Base-by-base conservation (phyloP, 2,797 vertebrate genomes). In the Hippocampus kuda region DNA sequence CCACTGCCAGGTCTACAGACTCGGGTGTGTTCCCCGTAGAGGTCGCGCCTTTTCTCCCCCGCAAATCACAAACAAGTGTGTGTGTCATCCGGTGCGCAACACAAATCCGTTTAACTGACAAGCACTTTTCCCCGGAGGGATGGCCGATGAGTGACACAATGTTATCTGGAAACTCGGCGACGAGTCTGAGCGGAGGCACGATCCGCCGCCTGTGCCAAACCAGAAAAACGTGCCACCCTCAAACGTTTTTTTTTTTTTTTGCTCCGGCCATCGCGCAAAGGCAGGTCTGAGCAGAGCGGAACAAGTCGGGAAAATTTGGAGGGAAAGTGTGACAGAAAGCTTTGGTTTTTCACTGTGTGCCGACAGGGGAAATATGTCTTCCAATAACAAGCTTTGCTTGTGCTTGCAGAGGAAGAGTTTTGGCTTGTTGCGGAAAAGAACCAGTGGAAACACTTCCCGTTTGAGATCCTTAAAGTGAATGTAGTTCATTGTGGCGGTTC, bases 201-300 rank as follows among this genome's bases (percentile, higher is more conserved):
- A 11, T 79, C 41, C 70, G 67, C 34, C 70, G 66, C 70, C 69
- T 63, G 20, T 56, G 76, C 70, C 78, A 72, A 89, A 87, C 88
- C 73, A 85, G 87, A 89, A 89, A 87, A 88, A 84, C 86, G 67
- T 84, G 81, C 80, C 84, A 87, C 83, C 70, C 38, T 78, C 60
- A 66, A 72, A 34, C 54, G n/a, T 38, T n/a, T 38, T 20, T 15
- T 30, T 30, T 30, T 30, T 30, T 49, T 18, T 34, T 41, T 38
- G 4, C 2, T 12, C 20, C 20, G 20, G 9, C 49, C 49, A 15
- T 15, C 27, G 4, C 11, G 5, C 38, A 4, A 64, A 42, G 38
- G 34, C 49, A 70, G 44, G 46, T 72, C 18, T 73, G 51, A 70
- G 66, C 63, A 65, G 60, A 66, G 44, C 81, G 72, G 62, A 82